Conservation (phyloP, 2,797 vertebrate species). For the Helostoma temminkii region DNA sequence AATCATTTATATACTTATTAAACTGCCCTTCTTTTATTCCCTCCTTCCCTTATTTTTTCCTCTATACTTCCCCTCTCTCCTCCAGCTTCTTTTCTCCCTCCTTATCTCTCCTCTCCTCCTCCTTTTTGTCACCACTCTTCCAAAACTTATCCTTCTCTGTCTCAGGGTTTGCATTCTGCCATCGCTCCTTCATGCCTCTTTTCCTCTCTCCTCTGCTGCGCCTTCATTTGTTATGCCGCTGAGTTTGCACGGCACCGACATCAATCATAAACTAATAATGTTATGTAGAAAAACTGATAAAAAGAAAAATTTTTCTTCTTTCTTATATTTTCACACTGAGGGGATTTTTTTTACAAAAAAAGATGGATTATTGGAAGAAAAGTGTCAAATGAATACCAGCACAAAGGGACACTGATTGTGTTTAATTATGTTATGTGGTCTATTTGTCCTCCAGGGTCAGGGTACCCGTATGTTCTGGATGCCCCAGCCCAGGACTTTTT, state of each 20-base stretch:
- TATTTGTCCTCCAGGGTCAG: constrained; percentile 82
- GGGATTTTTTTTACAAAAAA: constrained; percentile 25
- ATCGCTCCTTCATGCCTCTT: constrained; percentile 3
- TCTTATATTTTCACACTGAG: constrained; percentile 1
- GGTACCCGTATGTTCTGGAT: constrained; percentile 82
- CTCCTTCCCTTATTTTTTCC: background rate
- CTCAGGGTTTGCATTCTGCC: background rate
- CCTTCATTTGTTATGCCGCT: constrained; percentile 49
- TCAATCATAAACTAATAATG: constrained; percentile 67
- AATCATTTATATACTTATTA: background rate
- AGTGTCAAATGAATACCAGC: too few species aligned
- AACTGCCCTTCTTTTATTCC: background rate
- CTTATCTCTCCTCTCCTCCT: background rate
- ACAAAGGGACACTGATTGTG: constrained; percentile 20
- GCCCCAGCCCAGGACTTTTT: constrained; percentile 79
- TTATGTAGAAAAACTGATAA: constrained; percentile 43
- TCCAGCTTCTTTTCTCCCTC: background rate
- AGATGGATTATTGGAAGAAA: constrained; percentile 9
- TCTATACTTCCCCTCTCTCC: background rate
- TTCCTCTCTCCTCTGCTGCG: background rate
- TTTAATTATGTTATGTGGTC: constrained; percentile 72
- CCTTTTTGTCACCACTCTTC: background rate
- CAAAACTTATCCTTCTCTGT: constrained; percentile 16
- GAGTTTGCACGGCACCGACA: constrained; percentile 40
- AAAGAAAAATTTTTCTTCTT: constrained; percentile 15